Conservation (phyloP, 2,797 vertebrate genomes). For the Sebastes diaconus region DNA sequence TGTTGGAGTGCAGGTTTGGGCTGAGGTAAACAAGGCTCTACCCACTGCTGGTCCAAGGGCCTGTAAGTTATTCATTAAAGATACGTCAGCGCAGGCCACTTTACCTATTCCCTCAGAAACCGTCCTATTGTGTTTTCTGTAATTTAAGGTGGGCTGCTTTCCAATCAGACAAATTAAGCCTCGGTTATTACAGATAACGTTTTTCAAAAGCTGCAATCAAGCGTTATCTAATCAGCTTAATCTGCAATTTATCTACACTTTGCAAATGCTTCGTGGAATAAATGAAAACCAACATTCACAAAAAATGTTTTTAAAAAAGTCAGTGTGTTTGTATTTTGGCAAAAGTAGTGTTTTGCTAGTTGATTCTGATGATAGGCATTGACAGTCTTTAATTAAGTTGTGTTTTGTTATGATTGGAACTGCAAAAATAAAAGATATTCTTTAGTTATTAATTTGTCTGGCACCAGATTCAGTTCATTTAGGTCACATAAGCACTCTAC, state of each 20-base stretch:
- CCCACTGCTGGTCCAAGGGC: constrained; percentile 55
- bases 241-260: constrained; percentile 24
- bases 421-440: not conserved
- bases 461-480: not conserved
- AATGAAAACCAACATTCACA: constrained; percentile 15
- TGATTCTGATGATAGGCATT: not conserved
- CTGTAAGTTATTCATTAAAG: constrained; percentile 78
- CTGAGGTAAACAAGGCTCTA: constrained; percentile 74
- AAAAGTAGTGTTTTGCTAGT: not conserved
- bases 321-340: not conserved
- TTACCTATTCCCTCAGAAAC: constrained; percentile 35
- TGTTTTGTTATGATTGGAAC: not conserved
- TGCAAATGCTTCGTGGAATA: constrained; percentile 1
- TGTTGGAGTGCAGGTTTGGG: constrained; percentile 63
- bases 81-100: constrained; percentile 56
- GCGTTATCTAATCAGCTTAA: constrained; percentile 32
- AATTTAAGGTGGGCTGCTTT: constrained; percentile 32
- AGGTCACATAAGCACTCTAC: not conserved
- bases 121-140: constrained; percentile 29
- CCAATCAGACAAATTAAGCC: constrained; percentile 42
- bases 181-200: constrained; percentile 32
- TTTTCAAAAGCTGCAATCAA: constrained; percentile 42
- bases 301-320: not conserved
- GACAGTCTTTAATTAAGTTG: constrained; percentile 4
- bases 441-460: not conserved